Evolutionary conservation across 2,113 vertebrate genomes (phyloP).

Genomic region (Nannobrachium achirus): DNA sequence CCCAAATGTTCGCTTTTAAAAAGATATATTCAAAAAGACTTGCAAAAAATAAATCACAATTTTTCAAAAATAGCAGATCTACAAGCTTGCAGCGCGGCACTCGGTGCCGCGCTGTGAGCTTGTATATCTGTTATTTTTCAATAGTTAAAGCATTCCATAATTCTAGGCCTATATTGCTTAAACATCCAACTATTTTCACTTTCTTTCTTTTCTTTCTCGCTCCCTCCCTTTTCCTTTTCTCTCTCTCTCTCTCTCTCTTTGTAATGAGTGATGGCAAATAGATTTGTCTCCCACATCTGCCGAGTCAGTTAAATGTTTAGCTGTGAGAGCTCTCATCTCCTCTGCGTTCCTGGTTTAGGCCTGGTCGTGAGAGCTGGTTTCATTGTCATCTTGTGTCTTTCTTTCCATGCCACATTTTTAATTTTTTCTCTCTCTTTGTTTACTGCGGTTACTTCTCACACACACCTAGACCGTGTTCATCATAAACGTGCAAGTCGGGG

Average conservation of each 20-base stretch:
- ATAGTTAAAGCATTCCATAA: no score
- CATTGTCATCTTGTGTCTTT: conserved; percentile 13
- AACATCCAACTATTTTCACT: conserved; percentile 24
- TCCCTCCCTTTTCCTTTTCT: conserved; percentile 28
- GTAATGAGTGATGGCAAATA: conserved; percentile 34
- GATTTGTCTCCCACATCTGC: conserved; percentile 49
- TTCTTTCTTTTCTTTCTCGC: background rate
- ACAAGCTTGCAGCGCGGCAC: no score
- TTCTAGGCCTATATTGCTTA: no score
- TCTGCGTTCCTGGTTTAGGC: conserved; percentile 23
- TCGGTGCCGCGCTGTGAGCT: no score
- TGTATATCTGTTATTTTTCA: no score
- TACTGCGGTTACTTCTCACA: background rate
- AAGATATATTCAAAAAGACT: no score
- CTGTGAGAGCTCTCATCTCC: conserved; percentile 16
- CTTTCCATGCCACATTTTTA: conserved; percentile 9
- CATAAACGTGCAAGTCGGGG: background rate
- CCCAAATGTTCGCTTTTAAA: no score
- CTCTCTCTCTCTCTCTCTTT: conserved; percentile 19
- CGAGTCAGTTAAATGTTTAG: conserved; percentile 38
- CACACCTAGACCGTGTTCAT: background rate
- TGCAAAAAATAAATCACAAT: no score
- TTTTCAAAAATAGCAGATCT: no score
- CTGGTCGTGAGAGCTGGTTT: conserved; percentile 26
- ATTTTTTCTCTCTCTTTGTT: conserved; percentile 7